These are phyloP conservation scores for Ophraella communa DNA, from an alignment of 2,888 invertebrate species.

Conservation along the genomic window DNA sequence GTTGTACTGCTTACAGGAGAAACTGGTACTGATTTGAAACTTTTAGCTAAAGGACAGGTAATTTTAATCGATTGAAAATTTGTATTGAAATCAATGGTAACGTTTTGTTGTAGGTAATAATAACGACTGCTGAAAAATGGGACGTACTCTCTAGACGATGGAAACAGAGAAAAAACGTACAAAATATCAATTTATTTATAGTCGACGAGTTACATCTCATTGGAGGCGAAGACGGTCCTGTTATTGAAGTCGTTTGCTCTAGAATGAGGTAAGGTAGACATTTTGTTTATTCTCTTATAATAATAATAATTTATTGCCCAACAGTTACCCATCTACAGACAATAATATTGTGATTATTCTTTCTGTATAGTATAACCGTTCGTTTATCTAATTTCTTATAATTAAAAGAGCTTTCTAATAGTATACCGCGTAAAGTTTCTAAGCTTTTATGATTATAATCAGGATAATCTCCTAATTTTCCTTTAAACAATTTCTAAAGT, in stretches of 20 bases:
- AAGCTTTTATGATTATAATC: too few relatives aligned
- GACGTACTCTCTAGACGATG: conserved; percentile 97
- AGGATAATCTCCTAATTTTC: too few relatives aligned
- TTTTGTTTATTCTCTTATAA: too few relatives aligned
- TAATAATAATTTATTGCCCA: too few relatives aligned
- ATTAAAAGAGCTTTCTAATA: too few relatives aligned
- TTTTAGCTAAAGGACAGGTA: conserved; percentile 86
- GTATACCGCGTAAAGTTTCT: too few relatives aligned
- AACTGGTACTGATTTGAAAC: conserved; percentile 94
- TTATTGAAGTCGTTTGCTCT: conserved; percentile 91
- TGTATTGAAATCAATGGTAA: neutral
- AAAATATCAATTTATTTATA: conserved; percentile 94
- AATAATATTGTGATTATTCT: too few relatives aligned
- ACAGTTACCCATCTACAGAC: too few relatives aligned
- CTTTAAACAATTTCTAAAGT: too few relatives aligned
- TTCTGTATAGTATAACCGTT: too few relatives aligned
- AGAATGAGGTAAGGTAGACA: conserved; percentile 68
- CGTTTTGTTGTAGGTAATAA: conserved; percentile 66
- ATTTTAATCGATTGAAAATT: too few relatives aligned
- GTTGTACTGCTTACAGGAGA: conserved; percentile 95
- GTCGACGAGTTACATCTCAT: conserved; percentile 94
- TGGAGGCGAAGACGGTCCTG: conserved; percentile 90
- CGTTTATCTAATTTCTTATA: too few relatives aligned
- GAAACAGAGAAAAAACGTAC: conserved; percentile 99
- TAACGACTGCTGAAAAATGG: conserved; percentile 98